Evolutionary conservation across 1,140 invertebrate genomes (phyloP), one percentile per base, ranked within the genome.

Genomic region (Chrysopa pallens): DNA sequence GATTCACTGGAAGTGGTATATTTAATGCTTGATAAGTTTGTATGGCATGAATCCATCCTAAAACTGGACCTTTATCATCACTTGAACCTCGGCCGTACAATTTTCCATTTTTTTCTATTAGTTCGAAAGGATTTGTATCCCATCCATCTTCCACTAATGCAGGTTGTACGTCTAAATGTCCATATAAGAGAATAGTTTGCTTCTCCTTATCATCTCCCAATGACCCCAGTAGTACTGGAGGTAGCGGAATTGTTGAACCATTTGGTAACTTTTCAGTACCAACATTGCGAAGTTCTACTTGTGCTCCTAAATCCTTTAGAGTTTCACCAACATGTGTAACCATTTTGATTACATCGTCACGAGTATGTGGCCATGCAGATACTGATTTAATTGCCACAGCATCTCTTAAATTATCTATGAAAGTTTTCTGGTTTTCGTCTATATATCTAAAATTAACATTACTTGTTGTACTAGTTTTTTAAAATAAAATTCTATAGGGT

Each of bases 81-180:
- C 85, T 84, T 6, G 90, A 73, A 17, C 94, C 94, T 38, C 55
- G 54, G 0, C 91, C 94, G 69, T 72, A 97, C 4, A 98, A 66
- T 61, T 96, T 95, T 1, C 76, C 88, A 72, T 96, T 72, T 52
- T 78, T 79, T 58, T 94, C 87, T 38, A 77, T 78, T 14, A 98
- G 66, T 9, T 72, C 72, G 68, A 98, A 98, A 2, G 95, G 95
- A 43, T 98, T 89, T 2, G 87, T 85, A 50, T 90, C 68, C 94
- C 93, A 98, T 6, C 93, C 93, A 72, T 98, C 92, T 48, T 81
- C 79, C 58, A 77, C 78, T 6, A 78, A 53, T 7, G 94, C 94
- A 36, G 94, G 93, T 61, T 97, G 94, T 2, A 98, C 94, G 72
- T 98, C 95, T 52, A 98, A 74, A 68, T 98, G 95, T 0, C 94